These are phyloP conservation scores for Drosophila hydei DNA, from an alignment of 1,140 invertebrate genomes.

Conservation along the genomic window DNA sequence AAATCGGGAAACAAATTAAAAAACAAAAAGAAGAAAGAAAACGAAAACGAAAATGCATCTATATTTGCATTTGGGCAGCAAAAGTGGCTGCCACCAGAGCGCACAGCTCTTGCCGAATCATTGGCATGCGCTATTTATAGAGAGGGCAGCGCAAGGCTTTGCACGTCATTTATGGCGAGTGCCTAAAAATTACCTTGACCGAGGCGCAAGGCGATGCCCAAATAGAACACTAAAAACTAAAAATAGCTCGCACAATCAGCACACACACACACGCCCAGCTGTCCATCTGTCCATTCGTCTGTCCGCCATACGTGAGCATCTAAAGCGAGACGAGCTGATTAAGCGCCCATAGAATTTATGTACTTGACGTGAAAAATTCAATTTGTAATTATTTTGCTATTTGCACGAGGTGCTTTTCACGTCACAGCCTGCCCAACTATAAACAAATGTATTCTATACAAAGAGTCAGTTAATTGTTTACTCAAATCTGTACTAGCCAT, in stretches of 20 bases:
- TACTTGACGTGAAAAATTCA: constrained; percentile 75
- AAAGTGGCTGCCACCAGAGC: constrained; percentile 25
- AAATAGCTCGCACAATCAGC: constrained; percentile 46
- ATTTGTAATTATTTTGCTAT: constrained; percentile 76
- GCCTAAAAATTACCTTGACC: constrained; percentile 75
- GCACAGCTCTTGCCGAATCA: constrained; percentile 22
- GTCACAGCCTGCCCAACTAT: constrained; percentile 42
- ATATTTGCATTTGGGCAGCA: constrained; percentile 28
- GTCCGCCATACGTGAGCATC: constrained; percentile 49
- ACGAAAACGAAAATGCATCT: constrained; percentile 7
- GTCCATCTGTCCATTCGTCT: constrained; percentile 21
- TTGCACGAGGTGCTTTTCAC: constrained; percentile 70
- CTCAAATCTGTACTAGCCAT: not conserved
- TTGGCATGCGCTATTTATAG: constrained; percentile 43
- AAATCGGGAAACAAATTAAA: constrained; percentile 46
- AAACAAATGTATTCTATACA: constrained; percentile 14
- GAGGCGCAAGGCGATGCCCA: constrained; percentile 43
- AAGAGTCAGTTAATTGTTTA: constrained; percentile 30
- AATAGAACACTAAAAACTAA: constrained; percentile 53
- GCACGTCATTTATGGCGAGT: constrained; percentile 43
- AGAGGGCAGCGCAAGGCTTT: constrained; percentile 14
- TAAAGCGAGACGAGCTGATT: constrained; percentile 65
- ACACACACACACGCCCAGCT: constrained; percentile 22
- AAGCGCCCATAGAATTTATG: constrained; percentile 66
- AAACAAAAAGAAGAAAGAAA: constrained; percentile 14